These are phyloP conservation scores for Phortica variegata DNA, from an alignment of 1,140 invertebrate genomes.

Conservation along the genomic window DNA sequence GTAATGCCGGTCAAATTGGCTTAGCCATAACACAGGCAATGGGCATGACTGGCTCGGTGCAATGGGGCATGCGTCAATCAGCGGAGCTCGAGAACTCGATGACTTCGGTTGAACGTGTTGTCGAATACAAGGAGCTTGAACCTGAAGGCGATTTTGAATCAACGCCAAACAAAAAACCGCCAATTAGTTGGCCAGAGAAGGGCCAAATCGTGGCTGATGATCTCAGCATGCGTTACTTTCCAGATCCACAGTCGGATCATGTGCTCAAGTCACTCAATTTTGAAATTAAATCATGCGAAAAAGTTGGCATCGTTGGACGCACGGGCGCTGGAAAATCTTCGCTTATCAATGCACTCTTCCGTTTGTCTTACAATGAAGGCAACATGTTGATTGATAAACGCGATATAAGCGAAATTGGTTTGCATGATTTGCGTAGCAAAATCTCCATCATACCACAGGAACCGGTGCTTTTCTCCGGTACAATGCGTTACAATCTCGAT, in stretches of 20 bases:
- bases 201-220: slow-evolving; percentile 71
- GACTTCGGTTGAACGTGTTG: slow-evolving; percentile 77
- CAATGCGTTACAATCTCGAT: slow-evolving; percentile 71
- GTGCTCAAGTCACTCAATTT: slow-evolving; percentile 68
- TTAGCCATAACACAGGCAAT: slow-evolving; percentile 84
- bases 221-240: slow-evolving; percentile 61
- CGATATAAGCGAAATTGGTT: slow-evolving; percentile 61
- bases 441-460: slow-evolving; percentile 73
- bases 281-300: slow-evolving; percentile 54
- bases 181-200: slow-evolving; percentile 68
- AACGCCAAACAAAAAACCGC: slow-evolving; percentile 63
- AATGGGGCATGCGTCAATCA: slow-evolving; percentile 62
- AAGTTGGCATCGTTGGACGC: slow-evolving; percentile 72
- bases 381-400: slow-evolving; percentile 64
- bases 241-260: slow-evolving; percentile 59
- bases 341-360: slow-evolving; percentile 69
- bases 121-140: slow-evolving; percentile 75
- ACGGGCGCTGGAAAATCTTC: slow-evolving; percentile 86
- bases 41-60: slow-evolving; percentile 74
- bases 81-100: slow-evolving; percentile 73
- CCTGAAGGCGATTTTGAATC: slow-evolving; percentile 64
- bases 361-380: slow-evolving; percentile 62
- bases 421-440: slow-evolving; percentile 59
- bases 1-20: slow-evolving; percentile 70
- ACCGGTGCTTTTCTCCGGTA: slow-evolving; percentile 68